phyloP scores from a whole-genome alignment of 2,888 invertebrate species.

The Cantharis lateralis region DNA sequence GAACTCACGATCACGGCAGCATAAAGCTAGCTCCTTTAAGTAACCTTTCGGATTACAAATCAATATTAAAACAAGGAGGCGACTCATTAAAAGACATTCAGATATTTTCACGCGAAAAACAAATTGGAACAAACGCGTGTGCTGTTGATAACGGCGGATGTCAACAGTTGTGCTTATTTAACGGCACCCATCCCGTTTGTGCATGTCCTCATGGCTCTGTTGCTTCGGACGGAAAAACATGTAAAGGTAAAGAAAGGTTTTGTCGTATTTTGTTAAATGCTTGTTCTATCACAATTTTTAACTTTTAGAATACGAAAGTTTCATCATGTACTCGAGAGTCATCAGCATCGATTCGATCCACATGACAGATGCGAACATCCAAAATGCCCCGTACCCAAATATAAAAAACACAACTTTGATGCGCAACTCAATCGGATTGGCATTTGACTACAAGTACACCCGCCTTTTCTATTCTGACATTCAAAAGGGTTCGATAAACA shows the following conservation, averaged over 20 bases:
- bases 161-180: conserved; percentile 75
- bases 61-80: conserved; percentile 64
- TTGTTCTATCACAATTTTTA: background rate
- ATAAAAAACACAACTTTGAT: conserved; percentile 74
- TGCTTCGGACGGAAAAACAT: conserved; percentile 66
- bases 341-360: conserved; percentile 82
- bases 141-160: conserved; percentile 71
- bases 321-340: conserved; percentile 83
- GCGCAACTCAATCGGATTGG: conserved; percentile 85
- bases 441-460: conserved; percentile 73
- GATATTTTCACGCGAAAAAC: conserved; percentile 62
- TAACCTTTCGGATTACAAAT: conserved; percentile 62
- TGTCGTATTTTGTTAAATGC: too few species aligned
- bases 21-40: conserved; percentile 67
- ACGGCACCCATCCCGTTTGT: conserved; percentile 71
- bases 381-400: conserved; percentile 77
- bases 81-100: conserved; percentile 73
- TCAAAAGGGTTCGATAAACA: conserved; percentile 81
- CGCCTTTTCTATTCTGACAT: conserved; percentile 88
- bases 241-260: conserved; percentile 58
- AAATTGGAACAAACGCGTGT: conserved; percentile 68
- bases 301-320: conserved; percentile 73
- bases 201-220: conserved; percentile 84
- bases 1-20: conserved; percentile 64
- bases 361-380: conserved; percentile 70